Conservation (phyloP, 2,888 invertebrate genomes). For the Yponomeuta cagnagella region DNA sequence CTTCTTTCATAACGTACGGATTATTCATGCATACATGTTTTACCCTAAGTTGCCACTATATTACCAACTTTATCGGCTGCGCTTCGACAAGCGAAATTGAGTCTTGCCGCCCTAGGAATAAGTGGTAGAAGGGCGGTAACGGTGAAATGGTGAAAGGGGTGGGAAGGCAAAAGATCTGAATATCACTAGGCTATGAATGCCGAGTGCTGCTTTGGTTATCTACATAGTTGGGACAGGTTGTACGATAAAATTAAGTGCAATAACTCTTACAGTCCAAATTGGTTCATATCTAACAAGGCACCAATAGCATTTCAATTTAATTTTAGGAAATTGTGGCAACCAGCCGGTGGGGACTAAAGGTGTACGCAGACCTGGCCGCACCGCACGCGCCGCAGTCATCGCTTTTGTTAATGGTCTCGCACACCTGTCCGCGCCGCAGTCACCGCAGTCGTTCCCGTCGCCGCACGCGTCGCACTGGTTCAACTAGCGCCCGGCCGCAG, state of each 20-base stretch:
- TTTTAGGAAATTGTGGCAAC: no score
- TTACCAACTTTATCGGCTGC: neutral
- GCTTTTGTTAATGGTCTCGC: no score
- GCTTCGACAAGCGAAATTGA: neutral
- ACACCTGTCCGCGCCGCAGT: no score
- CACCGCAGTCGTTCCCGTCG: no score
- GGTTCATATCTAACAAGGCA: no score
- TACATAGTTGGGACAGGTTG: neutral
- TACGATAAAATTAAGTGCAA: neutral
- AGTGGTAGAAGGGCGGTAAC: neutral
- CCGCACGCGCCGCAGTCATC: no score
- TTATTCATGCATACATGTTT: neutral
- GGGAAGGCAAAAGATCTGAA: neutral
- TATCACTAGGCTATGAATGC: slow-evolving; percentile 1
- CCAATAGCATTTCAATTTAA: no score
- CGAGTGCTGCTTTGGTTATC: neutral
- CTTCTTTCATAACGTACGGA: neutral
- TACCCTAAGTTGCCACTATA: neutral
- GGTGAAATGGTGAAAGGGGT: neutral
- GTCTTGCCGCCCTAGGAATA: neutral
- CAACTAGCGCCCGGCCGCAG: no score
- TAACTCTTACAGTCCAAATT: no score
- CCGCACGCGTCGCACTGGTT: no score
- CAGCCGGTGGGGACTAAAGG: no score
- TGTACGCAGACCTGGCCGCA: no score